phyloP scores from a whole-genome alignment of 2,797 vertebrate genomes.

The Kryptolebias ocellatus region DNA sequence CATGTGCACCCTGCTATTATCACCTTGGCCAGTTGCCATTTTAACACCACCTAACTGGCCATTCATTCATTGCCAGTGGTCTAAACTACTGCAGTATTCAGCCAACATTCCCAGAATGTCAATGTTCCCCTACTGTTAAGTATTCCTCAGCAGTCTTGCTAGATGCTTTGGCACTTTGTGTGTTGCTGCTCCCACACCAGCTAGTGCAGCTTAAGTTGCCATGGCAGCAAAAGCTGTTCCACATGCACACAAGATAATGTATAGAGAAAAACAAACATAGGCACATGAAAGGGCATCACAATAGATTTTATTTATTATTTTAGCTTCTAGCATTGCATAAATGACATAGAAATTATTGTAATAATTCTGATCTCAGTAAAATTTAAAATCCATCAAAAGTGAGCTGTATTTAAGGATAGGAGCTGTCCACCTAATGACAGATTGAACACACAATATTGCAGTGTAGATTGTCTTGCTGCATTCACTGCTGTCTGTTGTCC shows the following conservation, averaged over 20 bases:
- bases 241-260: conserved; percentile 57
- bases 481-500: conserved; percentile 46
- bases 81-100: conserved; percentile 47
- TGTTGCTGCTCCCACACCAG: conserved; percentile 54
- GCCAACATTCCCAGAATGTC: conserved; percentile 55
- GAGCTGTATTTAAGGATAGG: conserved; percentile 32
- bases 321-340: conserved; percentile 8
- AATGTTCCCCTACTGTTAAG: conserved; percentile 66
- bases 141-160: conserved; percentile 70
- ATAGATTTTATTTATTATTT: conserved; percentile 9
- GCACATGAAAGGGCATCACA: conserved; percentile 23
- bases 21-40: conserved; percentile 35
- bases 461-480: conserved; percentile 34
- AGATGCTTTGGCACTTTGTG: conserved; percentile 54
- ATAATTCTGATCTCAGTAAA: conserved; percentile 9
- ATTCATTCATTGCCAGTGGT: conserved; percentile 37
- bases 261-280: conserved; percentile 42
- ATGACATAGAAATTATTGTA: conserved; percentile 23
- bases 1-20: conserved; percentile 29
- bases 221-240: conserved; percentile 77
- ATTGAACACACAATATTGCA: conserved; percentile 48
- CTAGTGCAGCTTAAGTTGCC: conserved; percentile 74
- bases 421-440: conserved; percentile 43
- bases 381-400: conserved; percentile 35
- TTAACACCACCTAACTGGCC: conserved; percentile 39